Evolutionary conservation across 2,797 vertebrate species (phyloP).

Genomic region (Agapornis canus): DNA sequence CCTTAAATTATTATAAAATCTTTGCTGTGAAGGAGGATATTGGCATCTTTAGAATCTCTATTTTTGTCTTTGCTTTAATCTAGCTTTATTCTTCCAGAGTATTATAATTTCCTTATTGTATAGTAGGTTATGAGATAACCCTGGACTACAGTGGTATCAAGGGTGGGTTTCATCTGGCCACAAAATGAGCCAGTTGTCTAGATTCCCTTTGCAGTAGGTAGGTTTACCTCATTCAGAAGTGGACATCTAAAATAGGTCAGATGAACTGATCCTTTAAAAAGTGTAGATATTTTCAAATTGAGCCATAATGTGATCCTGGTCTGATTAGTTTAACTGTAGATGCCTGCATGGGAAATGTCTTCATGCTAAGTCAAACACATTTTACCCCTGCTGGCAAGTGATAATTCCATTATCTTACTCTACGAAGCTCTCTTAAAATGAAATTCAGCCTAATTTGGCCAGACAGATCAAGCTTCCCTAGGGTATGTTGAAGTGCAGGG

Average conservation of each 20-base stretch:
- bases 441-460: not conserved
- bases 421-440: not conserved
- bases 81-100: not conserved
- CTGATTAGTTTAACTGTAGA: not conserved
- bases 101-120: not conserved
- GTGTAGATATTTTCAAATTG: rapidly evolving
- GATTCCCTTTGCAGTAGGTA: not conserved
- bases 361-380: not conserved
- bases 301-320: not conserved
- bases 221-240: not conserved
- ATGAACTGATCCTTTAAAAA: not conserved
- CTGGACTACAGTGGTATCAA: rapidly evolving
- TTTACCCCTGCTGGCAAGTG: not conserved
- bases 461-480: not conserved
- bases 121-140: not conserved
- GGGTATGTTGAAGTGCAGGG: not conserved
- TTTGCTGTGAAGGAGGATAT: not conserved
- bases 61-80: not conserved
- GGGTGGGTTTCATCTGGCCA: not conserved
- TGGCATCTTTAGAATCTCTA: not conserved
- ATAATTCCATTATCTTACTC: not conserved
- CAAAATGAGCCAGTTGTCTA: not conserved
- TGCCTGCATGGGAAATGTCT: not conserved
- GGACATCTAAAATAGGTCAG: not conserved
- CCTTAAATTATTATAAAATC: not conserved